These are phyloP conservation scores for Cochlearius cochlearius DNA, from an alignment of 2,113 vertebrate genomes.

Conservation along the genomic window DNA sequence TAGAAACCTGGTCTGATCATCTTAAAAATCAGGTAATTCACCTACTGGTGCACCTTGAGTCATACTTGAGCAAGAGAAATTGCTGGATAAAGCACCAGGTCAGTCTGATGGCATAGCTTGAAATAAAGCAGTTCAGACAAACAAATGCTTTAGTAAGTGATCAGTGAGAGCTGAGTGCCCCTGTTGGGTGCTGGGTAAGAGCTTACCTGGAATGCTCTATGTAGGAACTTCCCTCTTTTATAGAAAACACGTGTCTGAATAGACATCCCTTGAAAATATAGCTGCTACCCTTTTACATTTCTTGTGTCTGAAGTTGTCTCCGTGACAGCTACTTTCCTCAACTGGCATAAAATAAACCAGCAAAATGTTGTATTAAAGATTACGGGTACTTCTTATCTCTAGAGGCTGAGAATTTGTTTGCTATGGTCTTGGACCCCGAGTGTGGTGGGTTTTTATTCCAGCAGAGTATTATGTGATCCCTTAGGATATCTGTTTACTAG, in stretches of 20 bases:
- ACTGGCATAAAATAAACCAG: background rate
- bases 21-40: background rate
- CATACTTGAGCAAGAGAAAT: background rate
- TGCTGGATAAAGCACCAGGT: background rate
- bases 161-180: background rate
- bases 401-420: background rate
- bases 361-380: background rate
- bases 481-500: background rate
- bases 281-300: background rate
- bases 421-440: background rate
- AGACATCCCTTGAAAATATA: background rate
- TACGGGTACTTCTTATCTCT: background rate
- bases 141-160: background rate
- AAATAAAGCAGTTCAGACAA: background rate
- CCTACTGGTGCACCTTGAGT: fast-evolving
- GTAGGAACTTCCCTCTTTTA: background rate
- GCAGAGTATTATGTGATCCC: background rate
- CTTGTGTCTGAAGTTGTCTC: background rate
- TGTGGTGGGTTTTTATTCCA: background rate
- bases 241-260: background rate
- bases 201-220: background rate
- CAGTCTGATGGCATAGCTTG: background rate
- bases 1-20: background rate
- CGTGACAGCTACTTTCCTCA: background rate
- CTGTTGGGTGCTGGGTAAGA: background rate